Base-by-base conservation (phyloP, 2,888 invertebrate genomes). In the Syrphus vitripennis region DNA sequence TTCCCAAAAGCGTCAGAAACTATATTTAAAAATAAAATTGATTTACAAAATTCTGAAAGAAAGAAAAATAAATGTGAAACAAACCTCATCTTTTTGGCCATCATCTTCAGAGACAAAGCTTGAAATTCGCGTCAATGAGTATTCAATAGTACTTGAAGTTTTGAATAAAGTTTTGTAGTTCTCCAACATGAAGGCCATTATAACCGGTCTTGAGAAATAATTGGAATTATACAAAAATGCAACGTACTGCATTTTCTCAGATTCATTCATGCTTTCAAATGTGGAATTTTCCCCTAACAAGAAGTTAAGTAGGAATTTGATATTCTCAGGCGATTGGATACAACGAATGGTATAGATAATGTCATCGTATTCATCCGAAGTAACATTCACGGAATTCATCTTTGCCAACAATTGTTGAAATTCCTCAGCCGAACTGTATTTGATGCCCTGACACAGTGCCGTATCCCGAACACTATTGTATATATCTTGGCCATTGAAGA, bases 291-390 rank as follows among this genome's bases (percentile, higher is more conserved):
- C 88, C 4, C 89, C 89, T 24, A 92, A 34, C 24, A 91, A 55
- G 19, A 90, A 50, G 10, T 90, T 88, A 3, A 91, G 84, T 82
- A 90, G 91, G n/a, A 88, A 82, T 0, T 87, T 83, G 55, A 91
- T 75, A 14, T 90, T 91, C 0, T 81, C 81, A 3, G 86, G 87
- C n/a, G 89, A 89, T 72, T 90, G 88, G 0, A 89, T 90, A 72
- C 91, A 91, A 10, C 90, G 90, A 37, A 91, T 70, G 7, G 90
- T 87, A 59, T 90, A 91, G 6, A 91, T 89, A n/a, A 91, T 81
- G 75, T 91, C 92, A 29, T 91, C 90, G 21, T 89, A 90, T 19
- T 75, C 88, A 0, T 75, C 50, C 0, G 89, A 78, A 10, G 88
- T 87, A 0, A 83, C 87, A 31, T 89, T 89, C 1, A 88, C 75